Conservation (phyloP, 1,140 invertebrate genomes). For the Chironomus striatipennis region DNA sequence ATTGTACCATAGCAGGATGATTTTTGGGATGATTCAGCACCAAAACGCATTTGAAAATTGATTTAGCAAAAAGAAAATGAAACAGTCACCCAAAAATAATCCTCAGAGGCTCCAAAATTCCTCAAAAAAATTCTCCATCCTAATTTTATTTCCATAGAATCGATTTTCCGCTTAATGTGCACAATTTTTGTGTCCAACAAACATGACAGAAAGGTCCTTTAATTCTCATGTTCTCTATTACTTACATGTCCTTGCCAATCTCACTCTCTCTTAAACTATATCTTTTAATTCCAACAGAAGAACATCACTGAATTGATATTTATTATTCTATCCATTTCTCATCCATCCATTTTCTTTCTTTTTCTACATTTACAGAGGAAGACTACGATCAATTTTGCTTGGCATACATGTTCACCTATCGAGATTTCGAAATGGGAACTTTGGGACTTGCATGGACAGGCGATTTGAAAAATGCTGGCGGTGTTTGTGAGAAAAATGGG, state of each 20-base stretch:
- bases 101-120: too few relatives aligned
- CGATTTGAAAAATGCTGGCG: conserved; percentile 87
- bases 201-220: not conserved
- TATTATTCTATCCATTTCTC: conserved; percentile 1
- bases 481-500: conserved; percentile 90
- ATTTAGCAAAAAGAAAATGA: too few relatives aligned
- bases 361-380: conserved; percentile 59
- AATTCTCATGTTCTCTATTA: not conserved
- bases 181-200: not conserved
- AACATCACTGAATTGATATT: conserved; percentile 8
- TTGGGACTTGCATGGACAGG: conserved; percentile 96
- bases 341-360: not conserved
- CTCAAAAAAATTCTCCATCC: too few relatives aligned
- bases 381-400: conserved; percentile 97
- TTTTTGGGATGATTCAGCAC: too few relatives aligned
- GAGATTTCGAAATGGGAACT: conserved; percentile 98
- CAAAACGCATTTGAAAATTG: too few relatives aligned
- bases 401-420: conserved; percentile 98
- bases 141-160: not conserved
- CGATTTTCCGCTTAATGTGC: not conserved
- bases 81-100: too few relatives aligned
- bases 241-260: not conserved
- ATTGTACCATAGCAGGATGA: too few relatives aligned
- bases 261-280: not conserved
- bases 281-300: not conserved